Percentiles rank a stretch among this genome's conserved stretches.
phyloP scores from a whole-genome alignment of 2,113 vertebrate species.

The Brachypteracias leptosomus region DNA sequence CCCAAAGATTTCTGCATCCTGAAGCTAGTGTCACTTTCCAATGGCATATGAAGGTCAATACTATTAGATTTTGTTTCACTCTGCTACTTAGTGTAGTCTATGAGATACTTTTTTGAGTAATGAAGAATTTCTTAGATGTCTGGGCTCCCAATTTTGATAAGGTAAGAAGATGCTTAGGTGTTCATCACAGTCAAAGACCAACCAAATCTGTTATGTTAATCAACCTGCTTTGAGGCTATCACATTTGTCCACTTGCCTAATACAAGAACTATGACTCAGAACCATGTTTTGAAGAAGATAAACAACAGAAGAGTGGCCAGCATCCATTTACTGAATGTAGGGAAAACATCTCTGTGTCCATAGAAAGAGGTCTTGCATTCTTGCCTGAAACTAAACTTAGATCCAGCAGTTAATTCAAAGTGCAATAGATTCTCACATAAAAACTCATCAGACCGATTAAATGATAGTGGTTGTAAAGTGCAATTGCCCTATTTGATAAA shows the following conservation, averaged over 20 bases:
- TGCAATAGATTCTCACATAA: not conserved
- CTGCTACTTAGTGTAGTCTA: not conserved
- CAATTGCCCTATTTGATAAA: not conserved
- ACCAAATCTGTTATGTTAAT: not conserved
- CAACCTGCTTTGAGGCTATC: not conserved
- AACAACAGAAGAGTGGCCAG: rapidly evolving
- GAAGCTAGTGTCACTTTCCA: not conserved
- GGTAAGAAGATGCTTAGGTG: not conserved
- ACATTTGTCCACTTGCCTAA: not conserved
- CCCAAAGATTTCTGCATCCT: not conserved
- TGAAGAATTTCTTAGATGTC: not conserved
- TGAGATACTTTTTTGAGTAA: not conserved
- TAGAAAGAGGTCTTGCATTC: not conserved
- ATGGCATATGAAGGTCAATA: not conserved
- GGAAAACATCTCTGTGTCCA: not conserved
- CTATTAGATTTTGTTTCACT: not conserved
- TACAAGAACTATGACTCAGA: not conserved
- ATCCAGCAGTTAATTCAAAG: not conserved
- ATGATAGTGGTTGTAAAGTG: not conserved
- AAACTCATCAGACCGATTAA: not conserved
- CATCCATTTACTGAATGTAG: not conserved
- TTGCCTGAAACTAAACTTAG: not conserved
- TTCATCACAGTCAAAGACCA: not conserved
- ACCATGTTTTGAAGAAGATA: not conserved
- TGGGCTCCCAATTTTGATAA: not conserved